Conservation (phyloP, 2,797 vertebrate species). For the Pelochelys cantorii region DNA sequence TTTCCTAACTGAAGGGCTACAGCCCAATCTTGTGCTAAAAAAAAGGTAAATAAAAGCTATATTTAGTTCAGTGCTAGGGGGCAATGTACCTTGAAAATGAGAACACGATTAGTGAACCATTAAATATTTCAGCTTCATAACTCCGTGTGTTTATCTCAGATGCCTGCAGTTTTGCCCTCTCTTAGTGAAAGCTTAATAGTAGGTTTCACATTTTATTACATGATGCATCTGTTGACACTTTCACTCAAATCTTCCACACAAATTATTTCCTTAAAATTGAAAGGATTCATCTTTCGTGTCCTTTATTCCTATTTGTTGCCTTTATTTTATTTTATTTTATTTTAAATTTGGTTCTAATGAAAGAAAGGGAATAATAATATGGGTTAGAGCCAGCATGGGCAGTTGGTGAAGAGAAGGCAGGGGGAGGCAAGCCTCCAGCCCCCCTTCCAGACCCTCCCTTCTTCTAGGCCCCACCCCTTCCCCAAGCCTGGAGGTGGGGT, state of each 20-base stretch:
- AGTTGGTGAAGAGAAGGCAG: too few relatives aligned
- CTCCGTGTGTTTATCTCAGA: slow-evolving; percentile 23
- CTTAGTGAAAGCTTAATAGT: slow-evolving; percentile 36
- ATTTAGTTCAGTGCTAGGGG: slow-evolving; percentile 33
- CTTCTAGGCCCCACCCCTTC: too few relatives aligned
- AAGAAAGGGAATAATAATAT: neutral
- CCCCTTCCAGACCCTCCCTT: too few relatives aligned
- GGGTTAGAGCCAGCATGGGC: neutral
- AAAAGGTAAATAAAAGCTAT: neutral
- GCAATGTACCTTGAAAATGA: slow-evolving; percentile 18
- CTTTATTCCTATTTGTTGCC: neutral
- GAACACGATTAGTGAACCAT: neutral
- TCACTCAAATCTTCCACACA: slow-evolving; percentile 53
- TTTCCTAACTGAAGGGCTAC: neutral
- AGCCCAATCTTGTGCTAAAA: neutral
- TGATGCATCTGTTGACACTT: slow-evolving; percentile 53
- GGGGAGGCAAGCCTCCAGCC: too few relatives aligned
- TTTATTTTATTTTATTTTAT: neutral
- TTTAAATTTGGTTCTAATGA: neutral
- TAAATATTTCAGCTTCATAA: slow-evolving; percentile 37
- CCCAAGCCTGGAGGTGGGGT: too few relatives aligned
- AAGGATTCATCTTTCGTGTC: neutral
- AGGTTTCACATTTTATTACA: slow-evolving; percentile 25
- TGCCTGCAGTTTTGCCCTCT: slow-evolving; percentile 21
- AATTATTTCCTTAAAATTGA: neutral